phyloP scores from a whole-genome alignment of 2,888 invertebrate genomes.

The Acrobasis repandana region DNA sequence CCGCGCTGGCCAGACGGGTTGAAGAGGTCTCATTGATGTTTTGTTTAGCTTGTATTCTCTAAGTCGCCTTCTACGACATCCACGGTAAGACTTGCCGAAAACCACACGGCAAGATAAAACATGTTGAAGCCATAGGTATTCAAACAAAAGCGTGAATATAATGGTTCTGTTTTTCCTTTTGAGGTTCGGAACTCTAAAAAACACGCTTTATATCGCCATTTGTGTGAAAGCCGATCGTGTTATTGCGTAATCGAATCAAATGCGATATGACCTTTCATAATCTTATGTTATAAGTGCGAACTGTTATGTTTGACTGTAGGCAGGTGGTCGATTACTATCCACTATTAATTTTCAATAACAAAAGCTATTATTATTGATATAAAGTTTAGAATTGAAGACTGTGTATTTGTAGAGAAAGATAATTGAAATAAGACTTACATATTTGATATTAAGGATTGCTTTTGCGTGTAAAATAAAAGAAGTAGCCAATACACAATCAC shows the following conservation, averaged over 20 bases:
- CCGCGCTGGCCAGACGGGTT: too few relatives aligned
- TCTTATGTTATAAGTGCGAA: conserved; percentile 23
- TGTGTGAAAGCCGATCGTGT: conserved; percentile 53
- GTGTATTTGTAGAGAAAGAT: background rate
- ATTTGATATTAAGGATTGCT: conserved; percentile 15
- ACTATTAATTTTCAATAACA: conserved; percentile 1
- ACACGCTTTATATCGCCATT: conserved; percentile 50
- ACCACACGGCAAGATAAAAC: too few relatives aligned
- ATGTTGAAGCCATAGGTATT: too few relatives aligned
- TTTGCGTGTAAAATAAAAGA: conserved; percentile 18
- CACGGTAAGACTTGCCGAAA: too few relatives aligned
- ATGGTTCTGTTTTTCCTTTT: too few relatives aligned
- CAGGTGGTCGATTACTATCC: conserved; percentile 13
- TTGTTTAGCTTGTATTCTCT: too few relatives aligned
- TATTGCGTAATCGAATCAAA: conserved; percentile 21
- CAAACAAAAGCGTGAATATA: too few relatives aligned
- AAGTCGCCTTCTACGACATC: too few relatives aligned
- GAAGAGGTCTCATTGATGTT: too few relatives aligned
- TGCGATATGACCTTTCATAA: conserved; percentile 32
- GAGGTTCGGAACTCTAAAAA: conserved; percentile 35
- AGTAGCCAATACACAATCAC: conserved; percentile 22
- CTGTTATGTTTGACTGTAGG: conserved; percentile 13
- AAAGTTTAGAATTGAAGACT: background rate
- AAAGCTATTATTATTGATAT: background rate
- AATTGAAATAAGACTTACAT: conserved; percentile 20